These are phyloP conservation scores for Acomys russatus DNA, from an alignment of 2,797 vertebrate species.

Conservation along the genomic window DNA sequence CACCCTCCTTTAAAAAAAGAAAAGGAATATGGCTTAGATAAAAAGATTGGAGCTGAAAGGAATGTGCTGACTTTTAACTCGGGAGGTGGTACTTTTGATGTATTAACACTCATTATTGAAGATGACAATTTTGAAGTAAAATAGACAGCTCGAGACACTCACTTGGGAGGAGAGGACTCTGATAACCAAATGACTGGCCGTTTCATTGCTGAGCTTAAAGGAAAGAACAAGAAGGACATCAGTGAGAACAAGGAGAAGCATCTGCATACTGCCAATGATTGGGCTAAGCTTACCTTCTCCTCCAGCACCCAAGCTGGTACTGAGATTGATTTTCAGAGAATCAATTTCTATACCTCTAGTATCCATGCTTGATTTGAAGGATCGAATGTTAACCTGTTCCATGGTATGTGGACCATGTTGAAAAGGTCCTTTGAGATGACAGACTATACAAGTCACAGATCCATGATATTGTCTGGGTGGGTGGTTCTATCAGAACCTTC, in stretches of 20 bases:
- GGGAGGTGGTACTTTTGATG: neutral
- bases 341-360: neutral
- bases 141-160: neutral
- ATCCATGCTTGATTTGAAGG: neutral
- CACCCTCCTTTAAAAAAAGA: neutral
- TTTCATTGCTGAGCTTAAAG: neutral
- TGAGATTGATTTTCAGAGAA: neutral
- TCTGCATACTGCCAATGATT: neutral
- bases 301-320: neutral
- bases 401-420: neutral
- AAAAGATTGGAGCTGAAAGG: neutral
- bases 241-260: neutral
- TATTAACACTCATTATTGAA: neutral
- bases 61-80: neutral
- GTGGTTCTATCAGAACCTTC: neutral
- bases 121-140: neutral
- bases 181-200: neutral
- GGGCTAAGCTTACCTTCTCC: too few relatives aligned
- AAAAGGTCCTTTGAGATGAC: neutral
- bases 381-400: neutral
- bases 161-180: neutral
- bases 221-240: neutral
- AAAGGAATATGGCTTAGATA: neutral
- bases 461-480: neutral
- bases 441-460: neutral